Evolutionary conservation across 2,888 invertebrate species (phyloP).

Genomic region (Prenolepis imparis): DNA sequence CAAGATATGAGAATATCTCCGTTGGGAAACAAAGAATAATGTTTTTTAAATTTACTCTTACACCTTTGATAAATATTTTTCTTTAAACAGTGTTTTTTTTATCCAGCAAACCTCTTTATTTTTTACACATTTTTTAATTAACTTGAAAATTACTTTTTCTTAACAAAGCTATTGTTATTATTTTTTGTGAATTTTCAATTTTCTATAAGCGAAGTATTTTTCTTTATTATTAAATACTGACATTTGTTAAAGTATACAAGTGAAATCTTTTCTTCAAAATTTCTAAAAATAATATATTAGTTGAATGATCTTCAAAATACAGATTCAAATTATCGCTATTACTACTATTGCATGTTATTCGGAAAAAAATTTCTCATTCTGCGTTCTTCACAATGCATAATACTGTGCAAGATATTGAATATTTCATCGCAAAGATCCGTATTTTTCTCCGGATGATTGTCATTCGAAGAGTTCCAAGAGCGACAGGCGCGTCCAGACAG

Average conservation of each 20-base stretch:
- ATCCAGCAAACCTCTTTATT: not conserved
- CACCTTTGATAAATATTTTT: not conserved
- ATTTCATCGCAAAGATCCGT: conserved; percentile 83
- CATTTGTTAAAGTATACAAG: not conserved
- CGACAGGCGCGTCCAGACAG: conserved; percentile 70
- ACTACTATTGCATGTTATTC: not conserved
- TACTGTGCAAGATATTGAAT: conserved; percentile 78
- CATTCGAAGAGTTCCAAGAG: conserved; percentile 82
- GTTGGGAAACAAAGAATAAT: not conserved
- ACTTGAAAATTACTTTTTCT: not conserved
- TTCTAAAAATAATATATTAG: not conserved
- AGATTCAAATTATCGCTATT: not conserved
- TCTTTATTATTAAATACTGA: not conserved
- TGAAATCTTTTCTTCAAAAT: not conserved
- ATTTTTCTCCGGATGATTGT: conserved; percentile 84
- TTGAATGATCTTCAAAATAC: not conserved
- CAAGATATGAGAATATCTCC: not conserved
- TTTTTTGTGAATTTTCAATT: not conserved
- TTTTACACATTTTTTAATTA: not conserved
- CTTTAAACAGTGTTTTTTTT: not conserved
- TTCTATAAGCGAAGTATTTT: not conserved
- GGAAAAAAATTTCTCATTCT: not conserved
- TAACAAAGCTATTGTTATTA: not conserved
- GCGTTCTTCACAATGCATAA: conserved; percentile 49
- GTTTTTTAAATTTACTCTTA: conserved; percentile 17